Percentiles rank a stretch among this genome's conserved stretches.
Evolutionary conservation across 2,797 vertebrate species (phyloP).

Genomic region (Urophycis tenuis): DNA sequence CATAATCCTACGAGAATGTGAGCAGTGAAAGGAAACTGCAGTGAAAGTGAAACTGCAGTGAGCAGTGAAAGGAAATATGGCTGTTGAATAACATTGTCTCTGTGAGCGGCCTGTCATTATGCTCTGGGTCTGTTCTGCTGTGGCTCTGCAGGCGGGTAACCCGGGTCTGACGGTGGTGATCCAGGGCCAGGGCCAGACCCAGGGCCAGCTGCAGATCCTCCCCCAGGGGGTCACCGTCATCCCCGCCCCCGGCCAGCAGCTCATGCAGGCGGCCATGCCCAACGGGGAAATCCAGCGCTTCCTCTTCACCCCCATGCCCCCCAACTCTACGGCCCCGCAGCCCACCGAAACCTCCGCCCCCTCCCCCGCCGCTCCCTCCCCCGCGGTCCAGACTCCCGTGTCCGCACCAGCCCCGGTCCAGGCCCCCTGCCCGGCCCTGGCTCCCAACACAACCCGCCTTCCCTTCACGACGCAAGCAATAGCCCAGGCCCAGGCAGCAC

Average conservation of each 20-base stretch:
- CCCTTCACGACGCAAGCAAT: conserved; percentile 26
- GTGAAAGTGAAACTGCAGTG: too few relatives aligned
- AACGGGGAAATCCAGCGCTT: conserved; percentile 95
- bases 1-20: too few relatives aligned
- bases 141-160: conserved; percentile 77
- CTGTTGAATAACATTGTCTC: background rate
- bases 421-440: conserved; percentile 10
- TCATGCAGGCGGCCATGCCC: conserved; percentile 99
- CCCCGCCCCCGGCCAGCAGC: conserved; percentile 91
- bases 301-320: conserved; percentile 86
- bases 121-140: background rate
- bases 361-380: background rate
- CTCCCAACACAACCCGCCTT: conserved; percentile 3
- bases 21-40: too few relatives aligned
- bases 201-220: conserved; percentile 92
- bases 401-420: conserved; percentile 22
- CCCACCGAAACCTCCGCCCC: too few relatives aligned
- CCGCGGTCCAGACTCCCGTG: conserved; percentile 43
- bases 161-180: conserved; percentile 97
- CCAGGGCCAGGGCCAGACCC: conserved; percentile 96
- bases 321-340: conserved; percentile 38
- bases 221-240: conserved; percentile 92
- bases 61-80: too few relatives aligned
- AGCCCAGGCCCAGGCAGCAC: conserved; percentile 2
- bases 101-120: background rate